A percentile compares a stretch with the other conserved stretches of the same genome.
Evolutionary conservation across 2,888 invertebrate species (phyloP).

Genomic region (Incurvaria masculella): DNA sequence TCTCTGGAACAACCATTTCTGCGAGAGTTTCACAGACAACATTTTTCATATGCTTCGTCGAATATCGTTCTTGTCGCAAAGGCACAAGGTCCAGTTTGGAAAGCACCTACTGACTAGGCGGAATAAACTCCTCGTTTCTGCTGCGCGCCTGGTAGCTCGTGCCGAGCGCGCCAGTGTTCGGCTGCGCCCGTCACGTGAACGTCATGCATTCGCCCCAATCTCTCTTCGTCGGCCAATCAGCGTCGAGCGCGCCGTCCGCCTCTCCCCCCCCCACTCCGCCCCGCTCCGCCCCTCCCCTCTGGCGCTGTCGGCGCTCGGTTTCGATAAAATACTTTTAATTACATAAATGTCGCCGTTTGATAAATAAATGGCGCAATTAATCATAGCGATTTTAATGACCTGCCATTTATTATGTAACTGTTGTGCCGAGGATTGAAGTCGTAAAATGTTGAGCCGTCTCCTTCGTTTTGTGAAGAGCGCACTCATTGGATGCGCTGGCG

Average conservation of each 20-base stretch:
- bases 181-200: conserved; percentile 40
- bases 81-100: neutral
- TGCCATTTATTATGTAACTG: too few species aligned
- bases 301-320: neutral
- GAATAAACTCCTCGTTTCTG: conserved; percentile 44
- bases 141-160: conserved; percentile 51
- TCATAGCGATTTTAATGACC: too few species aligned
- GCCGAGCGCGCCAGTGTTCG: conserved; percentile 53
- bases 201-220: conserved; percentile 52
- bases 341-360: neutral
- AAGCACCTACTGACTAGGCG: neutral
- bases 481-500: too few species aligned
- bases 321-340: neutral
- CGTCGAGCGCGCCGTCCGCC: conserved; percentile 21
- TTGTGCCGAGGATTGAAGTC: too few species aligned
- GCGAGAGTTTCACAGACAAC: too few species aligned
- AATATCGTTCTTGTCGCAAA: too few species aligned
- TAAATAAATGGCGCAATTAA: neutral
- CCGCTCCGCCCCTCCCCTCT: neutral
- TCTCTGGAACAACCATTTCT: too few species aligned
- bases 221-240: conserved; percentile 40
- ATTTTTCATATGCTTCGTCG: too few species aligned
- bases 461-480: too few species aligned
- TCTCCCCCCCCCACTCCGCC: neutral
- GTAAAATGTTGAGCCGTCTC: too few species aligned